A percentile compares a stretch with the other conserved stretches of the same genome.
Evolutionary conservation across 2,797 vertebrate species (phyloP).

Genomic region (Chiloscyllium punctatum): DNA sequence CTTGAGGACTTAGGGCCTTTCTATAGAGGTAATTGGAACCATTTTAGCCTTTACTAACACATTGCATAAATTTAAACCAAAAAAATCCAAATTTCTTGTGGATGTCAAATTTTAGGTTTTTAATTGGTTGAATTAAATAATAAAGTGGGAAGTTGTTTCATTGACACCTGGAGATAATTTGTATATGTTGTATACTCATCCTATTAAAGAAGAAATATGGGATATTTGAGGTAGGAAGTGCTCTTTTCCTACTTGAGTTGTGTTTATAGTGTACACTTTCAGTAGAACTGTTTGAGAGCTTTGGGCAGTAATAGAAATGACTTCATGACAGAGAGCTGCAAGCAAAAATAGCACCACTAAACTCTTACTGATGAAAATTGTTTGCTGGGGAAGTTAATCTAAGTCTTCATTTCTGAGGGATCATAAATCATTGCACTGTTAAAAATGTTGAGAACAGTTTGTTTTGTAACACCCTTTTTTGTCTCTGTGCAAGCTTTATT

Average conservation of each 20-base stretch:
- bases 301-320: neutral
- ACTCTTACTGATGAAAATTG: neutral
- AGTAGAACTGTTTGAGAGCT: neutral
- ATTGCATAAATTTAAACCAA: neutral
- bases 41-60: neutral
- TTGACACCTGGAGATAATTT: neutral
- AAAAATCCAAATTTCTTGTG: neutral
- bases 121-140: neutral
- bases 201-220: neutral
- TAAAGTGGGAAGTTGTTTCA: neutral
- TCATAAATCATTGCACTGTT: conserved; percentile 27
- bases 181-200: neutral
- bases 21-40: neutral
- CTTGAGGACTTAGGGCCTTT: neutral
- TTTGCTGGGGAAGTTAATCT: neutral
- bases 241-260: neutral
- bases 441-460: conserved; percentile 39
- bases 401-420: neutral
- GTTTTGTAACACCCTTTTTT: conserved; percentile 56
- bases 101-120: neutral
- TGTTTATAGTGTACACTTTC: neutral
- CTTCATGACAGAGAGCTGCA: neutral
- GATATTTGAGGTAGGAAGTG: neutral
- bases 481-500: conserved; percentile 69
- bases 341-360: neutral